These are phyloP conservation scores for Sinella curviseta DNA, from an alignment of 1,140 invertebrate species.

Conservation along the genomic window DNA sequence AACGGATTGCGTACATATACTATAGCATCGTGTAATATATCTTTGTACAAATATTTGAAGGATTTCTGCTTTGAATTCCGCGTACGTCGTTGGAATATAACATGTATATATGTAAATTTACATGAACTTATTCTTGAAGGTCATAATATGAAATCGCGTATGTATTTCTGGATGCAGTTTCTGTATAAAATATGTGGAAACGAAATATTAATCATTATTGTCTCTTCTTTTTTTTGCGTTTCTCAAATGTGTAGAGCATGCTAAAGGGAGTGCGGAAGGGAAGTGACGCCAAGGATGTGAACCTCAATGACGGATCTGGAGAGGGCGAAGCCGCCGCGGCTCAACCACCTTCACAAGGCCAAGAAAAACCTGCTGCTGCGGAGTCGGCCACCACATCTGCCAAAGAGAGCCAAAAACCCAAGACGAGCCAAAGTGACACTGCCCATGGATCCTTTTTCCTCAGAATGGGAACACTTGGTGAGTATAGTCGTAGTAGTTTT, in stretches of 20 bases:
- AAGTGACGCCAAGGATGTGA: constrained; percentile 52
- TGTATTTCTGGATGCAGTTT: no score
- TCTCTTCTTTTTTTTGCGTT: not conserved
- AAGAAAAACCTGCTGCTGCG: constrained; percentile 55
- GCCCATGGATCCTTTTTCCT: constrained; percentile 96
- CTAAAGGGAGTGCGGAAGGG: constrained; percentile 50
- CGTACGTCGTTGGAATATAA: no score
- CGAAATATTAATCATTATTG: not conserved
- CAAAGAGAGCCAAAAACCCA: constrained; percentile 54
- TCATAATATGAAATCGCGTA: no score
- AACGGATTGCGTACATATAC: no score
- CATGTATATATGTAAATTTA: no score
- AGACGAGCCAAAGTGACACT: constrained; percentile 88
- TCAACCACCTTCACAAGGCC: constrained; percentile 47
- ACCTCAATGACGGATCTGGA: constrained; percentile 51
- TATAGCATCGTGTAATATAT: no score
- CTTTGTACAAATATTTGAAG: no score
- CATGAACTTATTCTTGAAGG: no score
- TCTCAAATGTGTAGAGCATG: constrained; percentile 51
- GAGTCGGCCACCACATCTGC: constrained; percentile 52
- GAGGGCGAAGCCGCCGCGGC: constrained; percentile 43
- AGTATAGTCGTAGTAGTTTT: no score
- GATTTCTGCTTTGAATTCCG: no score
- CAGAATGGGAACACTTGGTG: constrained; percentile 91
- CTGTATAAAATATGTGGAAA: no score